Evolutionary conservation across 2,888 invertebrate species (phyloP).

Genomic region (Scrobipalpa atriplicella): DNA sequence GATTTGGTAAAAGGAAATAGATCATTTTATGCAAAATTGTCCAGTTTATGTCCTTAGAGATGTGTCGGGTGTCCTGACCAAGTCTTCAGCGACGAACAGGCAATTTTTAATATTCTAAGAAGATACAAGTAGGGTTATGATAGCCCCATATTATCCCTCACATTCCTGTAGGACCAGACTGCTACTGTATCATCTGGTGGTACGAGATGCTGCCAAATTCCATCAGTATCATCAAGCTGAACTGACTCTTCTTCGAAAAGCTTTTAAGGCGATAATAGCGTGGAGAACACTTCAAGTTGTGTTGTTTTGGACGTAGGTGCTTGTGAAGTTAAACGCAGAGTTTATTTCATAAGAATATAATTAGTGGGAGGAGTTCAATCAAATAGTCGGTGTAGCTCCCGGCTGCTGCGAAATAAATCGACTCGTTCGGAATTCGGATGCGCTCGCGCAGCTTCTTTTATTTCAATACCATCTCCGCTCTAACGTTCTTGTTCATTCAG

Average conservation of each 20-base stretch:
- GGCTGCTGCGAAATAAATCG: slow-evolving; percentile 55
- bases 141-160: slow-evolving; percentile 29
- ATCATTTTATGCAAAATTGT: not conserved
- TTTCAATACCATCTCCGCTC: slow-evolving; percentile 16
- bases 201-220: slow-evolving; percentile 40
- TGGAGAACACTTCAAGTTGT: slow-evolving; percentile 25
- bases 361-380: slow-evolving; percentile 81
- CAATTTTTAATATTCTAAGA: slow-evolving; percentile 15
- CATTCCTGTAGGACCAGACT: slow-evolving; percentile 38
- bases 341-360: slow-evolving; percentile 81
- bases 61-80: not conserved
- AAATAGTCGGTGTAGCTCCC: slow-evolving; percentile 62
- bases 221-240: slow-evolving; percentile 4
- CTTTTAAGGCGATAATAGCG: slow-evolving; percentile 14
- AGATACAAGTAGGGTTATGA: not conserved
- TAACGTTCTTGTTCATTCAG: slow-evolving; percentile 24
- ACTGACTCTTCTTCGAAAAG: not conserved
- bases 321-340: slow-evolving; percentile 67
- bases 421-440: slow-evolving; percentile 43
- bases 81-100: not conserved
- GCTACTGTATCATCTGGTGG: slow-evolving; percentile 59
- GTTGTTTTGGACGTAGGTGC: slow-evolving; percentile 36
- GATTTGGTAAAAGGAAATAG: no score
- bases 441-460: slow-evolving; percentile 34
- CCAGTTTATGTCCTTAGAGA: not conserved